These are phyloP conservation scores for Phrynocephalus vlangalii DNA, from an alignment of 2,797 vertebrate genomes.

Conservation along the genomic window DNA sequence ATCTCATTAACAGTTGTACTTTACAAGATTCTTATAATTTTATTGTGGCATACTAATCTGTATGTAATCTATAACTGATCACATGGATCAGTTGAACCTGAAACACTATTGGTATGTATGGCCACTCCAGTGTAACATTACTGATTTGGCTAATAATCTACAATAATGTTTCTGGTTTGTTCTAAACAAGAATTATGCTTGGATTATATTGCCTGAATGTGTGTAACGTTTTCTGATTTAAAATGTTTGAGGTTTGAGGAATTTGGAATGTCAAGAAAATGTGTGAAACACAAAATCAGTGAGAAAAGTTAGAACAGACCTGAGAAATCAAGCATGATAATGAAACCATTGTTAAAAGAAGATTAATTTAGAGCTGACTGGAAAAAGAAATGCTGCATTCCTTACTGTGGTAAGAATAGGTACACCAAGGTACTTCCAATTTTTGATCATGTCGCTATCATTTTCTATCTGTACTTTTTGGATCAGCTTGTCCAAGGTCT, in stretches of 20 bases:
- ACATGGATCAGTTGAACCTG: not conserved
- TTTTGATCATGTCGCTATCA: conserved; percentile 91
- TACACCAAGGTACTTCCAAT: conserved; percentile 94
- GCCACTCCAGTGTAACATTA: not conserved
- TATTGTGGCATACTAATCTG: too few relatives aligned
- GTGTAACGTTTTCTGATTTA: not conserved
- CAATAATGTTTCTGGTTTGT: not conserved
- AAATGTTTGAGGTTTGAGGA: not conserved
- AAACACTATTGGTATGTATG: not conserved
- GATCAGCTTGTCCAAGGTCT: conserved; percentile 95
- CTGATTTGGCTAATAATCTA: not conserved
- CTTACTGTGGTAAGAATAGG: conserved; percentile 84
- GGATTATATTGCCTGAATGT: not conserved
- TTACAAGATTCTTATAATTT: not conserved
- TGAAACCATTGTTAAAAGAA: not conserved
- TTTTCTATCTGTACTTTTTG: conserved; percentile 93
- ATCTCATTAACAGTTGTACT: not conserved
- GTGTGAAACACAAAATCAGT: not conserved
- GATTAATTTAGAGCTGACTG: not conserved
- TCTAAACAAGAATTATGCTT: not conserved
- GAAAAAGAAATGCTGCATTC: conserved; percentile 37
- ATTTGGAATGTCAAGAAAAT: not conserved
- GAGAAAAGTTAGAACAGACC: not conserved
- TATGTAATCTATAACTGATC: not conserved
- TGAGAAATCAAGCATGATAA: not conserved